Evolutionary conservation across 2,888 invertebrate species (phyloP).

Genomic region (Drosophila kambysellisi): DNA sequence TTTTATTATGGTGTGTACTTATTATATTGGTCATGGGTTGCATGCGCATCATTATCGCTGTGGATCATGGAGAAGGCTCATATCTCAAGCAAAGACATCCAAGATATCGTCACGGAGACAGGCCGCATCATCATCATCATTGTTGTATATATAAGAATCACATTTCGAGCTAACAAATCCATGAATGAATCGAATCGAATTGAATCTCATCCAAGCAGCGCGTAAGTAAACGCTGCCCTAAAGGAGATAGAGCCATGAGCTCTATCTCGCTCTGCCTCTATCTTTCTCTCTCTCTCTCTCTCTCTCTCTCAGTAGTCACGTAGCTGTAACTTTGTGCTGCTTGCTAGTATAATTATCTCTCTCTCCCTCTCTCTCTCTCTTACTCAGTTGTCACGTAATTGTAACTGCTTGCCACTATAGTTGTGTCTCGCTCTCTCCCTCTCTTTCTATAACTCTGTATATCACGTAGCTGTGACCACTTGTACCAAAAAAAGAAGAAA

Average conservation of each 20-base stretch:
- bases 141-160: slow-evolving; percentile 59
- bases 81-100: slow-evolving; percentile 33
- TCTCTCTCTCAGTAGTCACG: slow-evolving; percentile 25
- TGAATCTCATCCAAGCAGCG: slow-evolving; percentile 53
- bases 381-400: slow-evolving; percentile 1
- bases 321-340: slow-evolving; percentile 25
- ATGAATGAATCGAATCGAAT: slow-evolving; percentile 41
- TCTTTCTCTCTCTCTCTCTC: neutral
- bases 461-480: slow-evolving; percentile 29
- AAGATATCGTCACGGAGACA: slow-evolving; percentile 44
- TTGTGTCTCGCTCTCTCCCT: neutral
- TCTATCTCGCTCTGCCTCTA: slow-evolving; percentile 19
- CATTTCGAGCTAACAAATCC: slow-evolving; percentile 35
- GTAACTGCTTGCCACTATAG: neutral
- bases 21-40: slow-evolving; percentile 38
- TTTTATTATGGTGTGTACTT: slow-evolving; percentile 14
- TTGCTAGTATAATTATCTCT: slow-evolving; percentile 17
- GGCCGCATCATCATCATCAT: slow-evolving; percentile 34
- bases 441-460: neutral
- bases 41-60: slow-evolving; percentile 55
- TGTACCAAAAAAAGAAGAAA: neutral
- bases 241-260: neutral
- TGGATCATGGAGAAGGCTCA: slow-evolving; percentile 44
- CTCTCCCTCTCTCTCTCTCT: slow-evolving; percentile 8
- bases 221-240: slow-evolving; percentile 62